These are phyloP conservation scores for Cygnus olor DNA, from an alignment of 2,797 vertebrate species.

Conservation along the genomic window DNA sequence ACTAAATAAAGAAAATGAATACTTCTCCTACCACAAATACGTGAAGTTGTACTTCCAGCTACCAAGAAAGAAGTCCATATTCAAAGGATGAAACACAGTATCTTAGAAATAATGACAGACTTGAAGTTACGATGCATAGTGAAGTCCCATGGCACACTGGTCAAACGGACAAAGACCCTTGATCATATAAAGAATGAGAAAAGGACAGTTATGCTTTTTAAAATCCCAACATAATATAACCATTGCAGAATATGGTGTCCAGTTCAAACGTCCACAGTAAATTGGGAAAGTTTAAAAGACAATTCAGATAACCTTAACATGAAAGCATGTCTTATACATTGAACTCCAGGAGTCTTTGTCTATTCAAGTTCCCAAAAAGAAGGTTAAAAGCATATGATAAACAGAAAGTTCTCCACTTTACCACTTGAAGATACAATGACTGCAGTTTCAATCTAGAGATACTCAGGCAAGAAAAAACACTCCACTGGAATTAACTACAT, in stretches of 20 bases:
- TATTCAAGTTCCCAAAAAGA: neutral
- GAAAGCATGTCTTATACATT: neutral
- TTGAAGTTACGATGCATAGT: neutral
- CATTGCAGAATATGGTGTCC: neutral
- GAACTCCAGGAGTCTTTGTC: neutral
- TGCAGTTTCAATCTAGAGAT: neutral
- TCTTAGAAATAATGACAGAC: neutral
- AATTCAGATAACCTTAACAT: neutral
- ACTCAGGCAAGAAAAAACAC: neutral
- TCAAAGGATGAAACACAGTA: neutral
- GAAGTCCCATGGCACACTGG: neutral
- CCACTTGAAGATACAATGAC: neutral
- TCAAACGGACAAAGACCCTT: neutral
- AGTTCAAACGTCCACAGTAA: neutral
- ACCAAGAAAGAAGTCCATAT: neutral
- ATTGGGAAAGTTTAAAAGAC: slow-evolving; percentile 30
- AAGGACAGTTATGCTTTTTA: slow-evolving; percentile 27
- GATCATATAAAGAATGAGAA: slow-evolving; percentile 4
- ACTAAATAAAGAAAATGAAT: neutral
- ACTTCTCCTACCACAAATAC: neutral
- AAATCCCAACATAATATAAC: slow-evolving; percentile 18
- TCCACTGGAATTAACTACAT: neutral
- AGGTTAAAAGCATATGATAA: neutral
- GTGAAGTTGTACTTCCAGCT: neutral
- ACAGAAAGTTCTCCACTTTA: neutral